Evolutionary conservation across 2,797 vertebrate species (phyloP), one percentile per base, ranked within the genome.

Genomic region (Amazonetta brasiliensis): DNA sequence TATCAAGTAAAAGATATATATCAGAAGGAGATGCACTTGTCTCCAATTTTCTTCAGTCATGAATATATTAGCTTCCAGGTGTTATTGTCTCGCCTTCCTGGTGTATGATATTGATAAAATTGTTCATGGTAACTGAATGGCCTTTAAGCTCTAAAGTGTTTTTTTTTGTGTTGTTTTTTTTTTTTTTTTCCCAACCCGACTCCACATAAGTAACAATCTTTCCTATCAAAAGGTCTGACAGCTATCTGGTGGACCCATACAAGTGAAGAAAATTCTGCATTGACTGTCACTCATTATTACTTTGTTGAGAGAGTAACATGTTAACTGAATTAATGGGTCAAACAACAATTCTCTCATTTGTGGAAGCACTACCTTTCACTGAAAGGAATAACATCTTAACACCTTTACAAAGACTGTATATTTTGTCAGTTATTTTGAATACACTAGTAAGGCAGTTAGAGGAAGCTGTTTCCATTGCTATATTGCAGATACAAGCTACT

Each of bases 51-150:
- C 55, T 80, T 87, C 31, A 52, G 1, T 18, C 71, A 56, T 28
- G 14, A 59, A 58, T 62, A 44, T 31, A 23, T 58, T 71, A 79
- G 1, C 22, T 89, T 79, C 37, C 37, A 62, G 30, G 31, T 50
- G 82, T 79, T 67, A 43, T 16, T 43, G 60, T 13, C 23, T 74
- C 16, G 5, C 31, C 75, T 63, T 33, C 43, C n/a, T 46, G 44
- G 76, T 67, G 6, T 50, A 55, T 30, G 50, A 67, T 35, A 87
- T 44, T 2, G 2, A 31, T 35, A 74, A 81, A 86, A 83, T 48
- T 2, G 1, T 1, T 4, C 8, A 64, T 1, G 1, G 30, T n/a
- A 41, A 52, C 9, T 80, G 20, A 74, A 74, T 35, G 19, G 12
- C 9, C 39, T 71, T 77, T 71, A 67, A 84, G 39, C 11, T 44